A percentile compares a stretch with the other conserved stretches of the same genome.
Conservation (phyloP, 2,113 vertebrate species). For the Emydura subglobosa region DNA sequence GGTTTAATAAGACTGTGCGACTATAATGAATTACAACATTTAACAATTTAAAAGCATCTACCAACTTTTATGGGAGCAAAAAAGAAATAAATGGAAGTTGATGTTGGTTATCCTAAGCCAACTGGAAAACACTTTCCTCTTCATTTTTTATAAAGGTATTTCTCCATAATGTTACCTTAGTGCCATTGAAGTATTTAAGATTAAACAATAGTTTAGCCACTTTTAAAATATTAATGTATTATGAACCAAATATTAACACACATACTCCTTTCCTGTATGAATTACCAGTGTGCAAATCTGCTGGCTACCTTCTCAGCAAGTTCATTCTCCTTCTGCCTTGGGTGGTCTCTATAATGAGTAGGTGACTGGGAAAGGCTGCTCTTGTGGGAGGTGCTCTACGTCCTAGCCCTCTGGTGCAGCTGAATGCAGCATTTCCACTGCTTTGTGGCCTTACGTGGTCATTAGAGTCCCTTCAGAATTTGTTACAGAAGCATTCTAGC, state of each 20-base stretch:
- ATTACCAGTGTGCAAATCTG: neutral
- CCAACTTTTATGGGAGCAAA: constrained; percentile 36
- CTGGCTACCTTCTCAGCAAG: neutral
- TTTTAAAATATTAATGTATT: neutral
- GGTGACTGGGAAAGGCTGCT: neutral
- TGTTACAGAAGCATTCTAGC: neutral
- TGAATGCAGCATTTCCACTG: neutral
- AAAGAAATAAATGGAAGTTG: neutral
- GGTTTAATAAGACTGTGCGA: constrained; percentile 51
- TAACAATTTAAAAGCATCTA: constrained; percentile 59
- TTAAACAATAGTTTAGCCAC: neutral
- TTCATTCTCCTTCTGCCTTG: neutral
- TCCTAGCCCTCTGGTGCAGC: neutral
- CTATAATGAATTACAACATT: constrained; percentile 23
- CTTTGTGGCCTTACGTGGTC: neutral
- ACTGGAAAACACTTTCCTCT: constrained; percentile 6
- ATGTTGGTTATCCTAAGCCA: constrained; percentile 27
- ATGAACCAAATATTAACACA: constrained; percentile 9
- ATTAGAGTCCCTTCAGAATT: neutral
- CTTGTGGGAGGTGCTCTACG: neutral
- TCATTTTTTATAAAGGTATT: neutral
- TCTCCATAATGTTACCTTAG: neutral
- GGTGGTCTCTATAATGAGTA: neutral
- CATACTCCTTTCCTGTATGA: neutral
- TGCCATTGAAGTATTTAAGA: constrained; percentile 30